These are phyloP conservation scores for Bathynomus jamesi DNA, from an alignment of 1,140 invertebrate species.

Conservation along the genomic window DNA sequence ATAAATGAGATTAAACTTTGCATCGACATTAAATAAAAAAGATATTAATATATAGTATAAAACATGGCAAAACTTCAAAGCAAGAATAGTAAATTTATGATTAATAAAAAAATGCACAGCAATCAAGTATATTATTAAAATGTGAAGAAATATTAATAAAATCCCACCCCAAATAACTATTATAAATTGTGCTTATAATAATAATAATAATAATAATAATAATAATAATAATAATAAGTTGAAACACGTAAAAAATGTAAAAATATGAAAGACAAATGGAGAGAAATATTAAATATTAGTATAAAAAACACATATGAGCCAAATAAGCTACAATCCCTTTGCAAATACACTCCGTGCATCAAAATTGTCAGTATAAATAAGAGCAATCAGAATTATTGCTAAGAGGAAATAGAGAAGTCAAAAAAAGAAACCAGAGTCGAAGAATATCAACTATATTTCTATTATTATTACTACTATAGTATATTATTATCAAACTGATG, in stretches of 20 bases:
- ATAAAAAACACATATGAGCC: constrained; percentile 36
- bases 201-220: constrained; percentile 3
- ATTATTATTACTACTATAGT: too few relatives aligned
- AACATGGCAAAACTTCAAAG: constrained; percentile 20
- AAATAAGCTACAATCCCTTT: constrained; percentile 38
- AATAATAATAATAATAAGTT: not conserved
- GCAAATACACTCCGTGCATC: constrained; percentile 38
- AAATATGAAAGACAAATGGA: not conserved
- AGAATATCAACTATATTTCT: too few relatives aligned
- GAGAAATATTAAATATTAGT: constrained; percentile 1
- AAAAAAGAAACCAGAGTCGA: not conserved
- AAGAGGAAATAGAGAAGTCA: not conserved
- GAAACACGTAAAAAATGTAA: not conserved
- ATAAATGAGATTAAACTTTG: not conserved
- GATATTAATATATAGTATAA: constrained; percentile 9
- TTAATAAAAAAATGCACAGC: constrained; percentile 28
- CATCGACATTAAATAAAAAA: constrained; percentile 10
- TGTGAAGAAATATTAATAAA: constrained; percentile 21
- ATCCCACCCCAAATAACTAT: constrained; percentile 21
- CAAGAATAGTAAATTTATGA: constrained; percentile 3
- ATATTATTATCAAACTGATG: too few relatives aligned
- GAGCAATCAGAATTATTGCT: constrained; percentile 3
- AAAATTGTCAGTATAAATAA: constrained; percentile 33
- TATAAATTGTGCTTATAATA: not conserved
- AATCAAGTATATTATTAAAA: constrained; percentile 22